Percentiles rank a stretch among this genome's conserved stretches.
Evolutionary conservation across 2,113 vertebrate genomes (phyloP).

Genomic region (Daubentonia madagascariensis): DNA sequence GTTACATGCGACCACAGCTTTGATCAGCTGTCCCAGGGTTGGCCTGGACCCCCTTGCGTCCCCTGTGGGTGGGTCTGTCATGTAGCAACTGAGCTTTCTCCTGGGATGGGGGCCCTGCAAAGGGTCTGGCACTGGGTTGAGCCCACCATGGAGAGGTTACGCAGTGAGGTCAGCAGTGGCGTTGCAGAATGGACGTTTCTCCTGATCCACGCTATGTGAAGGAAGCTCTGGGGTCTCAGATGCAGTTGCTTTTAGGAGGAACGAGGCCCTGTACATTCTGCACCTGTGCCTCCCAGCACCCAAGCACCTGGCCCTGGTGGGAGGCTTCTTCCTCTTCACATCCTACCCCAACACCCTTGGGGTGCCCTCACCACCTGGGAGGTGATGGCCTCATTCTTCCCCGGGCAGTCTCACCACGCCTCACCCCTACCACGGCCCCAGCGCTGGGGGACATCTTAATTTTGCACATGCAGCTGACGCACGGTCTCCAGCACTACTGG

Average conservation of each 20-base stretch:
- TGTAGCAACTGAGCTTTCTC: fast-evolving
- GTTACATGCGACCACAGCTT: fast-evolving
- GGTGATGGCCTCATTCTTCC: neutral
- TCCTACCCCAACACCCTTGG: neutral
- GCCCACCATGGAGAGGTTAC: fast-evolving
- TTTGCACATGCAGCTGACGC: too few relatives aligned
- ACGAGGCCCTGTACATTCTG: neutral
- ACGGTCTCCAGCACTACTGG: neutral
- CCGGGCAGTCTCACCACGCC: neutral
- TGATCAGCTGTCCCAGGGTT: fast-evolving
- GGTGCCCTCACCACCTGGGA: neutral
- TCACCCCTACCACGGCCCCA: neutral
- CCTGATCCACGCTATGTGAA: neutral
- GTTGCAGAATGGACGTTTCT: neutral
- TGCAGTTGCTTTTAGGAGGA: fast-evolving
- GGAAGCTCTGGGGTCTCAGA: neutral
- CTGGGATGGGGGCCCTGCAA: fast-evolving
- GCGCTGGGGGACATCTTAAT: neutral
- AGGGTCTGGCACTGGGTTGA: neutral
- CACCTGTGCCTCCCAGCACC: neutral
- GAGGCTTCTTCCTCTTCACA: neutral
- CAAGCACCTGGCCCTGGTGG: neutral
- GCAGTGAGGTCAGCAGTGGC: fast-evolving
- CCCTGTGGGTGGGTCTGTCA: fast-evolving
- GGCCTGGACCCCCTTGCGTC: fast-evolving